Evolutionary conservation across 2,113 vertebrate species (phyloP), one percentile per base, ranked within the genome.

Genomic region (Uria aalge): DNA sequence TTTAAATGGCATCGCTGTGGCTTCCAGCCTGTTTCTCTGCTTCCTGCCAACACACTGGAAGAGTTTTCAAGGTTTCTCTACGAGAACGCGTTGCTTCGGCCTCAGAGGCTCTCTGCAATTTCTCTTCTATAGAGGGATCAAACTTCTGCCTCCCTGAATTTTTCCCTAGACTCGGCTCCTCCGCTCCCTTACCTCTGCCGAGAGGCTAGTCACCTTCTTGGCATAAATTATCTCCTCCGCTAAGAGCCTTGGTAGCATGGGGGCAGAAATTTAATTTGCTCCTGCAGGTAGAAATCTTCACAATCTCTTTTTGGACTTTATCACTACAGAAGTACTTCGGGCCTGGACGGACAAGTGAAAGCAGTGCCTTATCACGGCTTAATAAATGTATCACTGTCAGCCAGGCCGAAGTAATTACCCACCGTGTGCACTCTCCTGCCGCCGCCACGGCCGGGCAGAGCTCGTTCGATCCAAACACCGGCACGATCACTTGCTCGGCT

Each of bases 391-490:
- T 90, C 36, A 5, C 53, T 85, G 81, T 52, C 59, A 79, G 57
- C 41, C 80, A 80, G 90, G 53, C 80, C 81, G 77, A 43, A 71
- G 69, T 72, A 81, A 94, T 89, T 53, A 56, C 87, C 67, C 87
- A 62, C 55, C 5, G 1, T 1, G 4, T 13, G 40, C n/a, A 9
- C 48, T 40, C 63, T 24, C 34, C 66, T 52, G 41, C 30, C 4
- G 3, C 45, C 27, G 2, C 4, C 1, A 27, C 0, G 5, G 36
- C 24, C 2, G 2, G 59, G 60, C 60, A 71, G 15, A 53, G n/a
- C 75, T 41, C 8, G 1, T 48, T 74, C 48, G 2, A 68, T 40
- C 63, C 57, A 8, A 72, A 59, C n/a, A 34, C 57, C n/a, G 24
- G 30, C 64, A 47, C 2, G 2, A 45, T 7, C 19, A 0, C 20